Percentiles rank a stretch among this genome's conserved stretches.
Conservation (phyloP, 2,888 invertebrate species). For the Hypolimnas misippus region DNA sequence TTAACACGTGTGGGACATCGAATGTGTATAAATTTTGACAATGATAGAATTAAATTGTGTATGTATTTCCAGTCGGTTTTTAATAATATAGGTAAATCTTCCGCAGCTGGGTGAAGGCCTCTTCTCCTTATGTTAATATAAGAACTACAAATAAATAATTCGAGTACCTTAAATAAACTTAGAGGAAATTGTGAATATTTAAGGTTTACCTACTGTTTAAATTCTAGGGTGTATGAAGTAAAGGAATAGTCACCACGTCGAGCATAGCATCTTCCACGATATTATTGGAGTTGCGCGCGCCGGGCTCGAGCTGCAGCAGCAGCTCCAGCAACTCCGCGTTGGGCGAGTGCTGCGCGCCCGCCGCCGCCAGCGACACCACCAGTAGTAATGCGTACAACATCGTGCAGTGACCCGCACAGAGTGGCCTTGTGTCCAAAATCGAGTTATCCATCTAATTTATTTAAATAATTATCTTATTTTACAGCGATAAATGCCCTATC, state of each 20-base stretch:
- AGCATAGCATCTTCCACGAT: conserved; percentile 26
- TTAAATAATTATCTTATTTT: not conserved
- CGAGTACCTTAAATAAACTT: too few species aligned
- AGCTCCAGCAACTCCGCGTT: not conserved
- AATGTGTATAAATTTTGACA: too few species aligned
- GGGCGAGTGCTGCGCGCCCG: not conserved
- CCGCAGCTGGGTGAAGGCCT: too few species aligned
- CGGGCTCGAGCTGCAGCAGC: not conserved
- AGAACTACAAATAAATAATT: too few species aligned
- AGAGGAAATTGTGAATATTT: not conserved
- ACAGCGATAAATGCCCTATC: not conserved
- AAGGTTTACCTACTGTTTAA: too few species aligned
- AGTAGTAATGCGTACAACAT: not conserved
- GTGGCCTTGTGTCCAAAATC: not conserved
- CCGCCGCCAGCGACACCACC: not conserved
- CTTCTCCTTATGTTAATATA: too few species aligned
- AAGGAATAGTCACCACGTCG: conserved; percentile 15
- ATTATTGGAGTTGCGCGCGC: conserved; percentile 2
- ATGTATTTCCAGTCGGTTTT: too few species aligned
- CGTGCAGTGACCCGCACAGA: not conserved
- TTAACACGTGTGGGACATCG: too few species aligned
- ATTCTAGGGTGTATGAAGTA: too few species aligned
- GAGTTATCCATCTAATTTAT: not conserved
- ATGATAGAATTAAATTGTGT: too few species aligned
- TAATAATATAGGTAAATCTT: too few species aligned